Base-by-base conservation (phyloP, 2,797 vertebrate genomes). In the Gymnopithys bicolor region DNA sequence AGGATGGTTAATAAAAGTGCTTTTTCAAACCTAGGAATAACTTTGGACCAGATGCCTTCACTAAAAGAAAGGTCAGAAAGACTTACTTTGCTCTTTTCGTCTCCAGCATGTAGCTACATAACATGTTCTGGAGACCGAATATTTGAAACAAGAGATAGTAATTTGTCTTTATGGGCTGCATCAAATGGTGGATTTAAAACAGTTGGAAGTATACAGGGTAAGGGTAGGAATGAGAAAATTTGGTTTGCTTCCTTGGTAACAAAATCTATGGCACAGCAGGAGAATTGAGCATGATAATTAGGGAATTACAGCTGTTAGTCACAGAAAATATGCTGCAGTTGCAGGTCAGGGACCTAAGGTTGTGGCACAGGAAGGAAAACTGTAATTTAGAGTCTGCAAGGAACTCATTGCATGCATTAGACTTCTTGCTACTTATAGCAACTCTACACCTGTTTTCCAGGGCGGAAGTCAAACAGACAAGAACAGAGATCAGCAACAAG, bases 271-370 rank as follows among this genome's bases (percentile, higher is more conserved):
- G 95, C 96, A 78, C 97, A 97, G 97, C 98, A 98, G 98, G 98
- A 97, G 94, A 96, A 96, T 89, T 90, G 96, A 97, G 97, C 97
- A 97, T 98, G 98, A 97, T 97, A 98, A 98, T 98, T 97, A 98
- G 97, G 97, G 97, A 97, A 98, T 98, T 98, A 98, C 98, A 98
- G 97, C 97, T 97, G 97, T 98, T 98, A 98, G 98, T 98, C 98
- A 97, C 97, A 98, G 96, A 96, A 98, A 97, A 98, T 98, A 98
- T 95, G 97, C 95, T 92, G 96, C 97, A 98, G 97, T 98, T 97
- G 97, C 97, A 98, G 98, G 98, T 98, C 98, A 97, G 94, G 83
- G 97, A 96, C 96, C 97, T 95, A 84, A 96, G 97, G 97, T 95
- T 97, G 94, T 66, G 93, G 92, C 97, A 98, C 98, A 98, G 98